A percentile compares a stretch with the other conserved stretches of the same genome.
Conservation (phyloP, 2,797 vertebrate genomes). For the Orestias chungarensis region DNA sequence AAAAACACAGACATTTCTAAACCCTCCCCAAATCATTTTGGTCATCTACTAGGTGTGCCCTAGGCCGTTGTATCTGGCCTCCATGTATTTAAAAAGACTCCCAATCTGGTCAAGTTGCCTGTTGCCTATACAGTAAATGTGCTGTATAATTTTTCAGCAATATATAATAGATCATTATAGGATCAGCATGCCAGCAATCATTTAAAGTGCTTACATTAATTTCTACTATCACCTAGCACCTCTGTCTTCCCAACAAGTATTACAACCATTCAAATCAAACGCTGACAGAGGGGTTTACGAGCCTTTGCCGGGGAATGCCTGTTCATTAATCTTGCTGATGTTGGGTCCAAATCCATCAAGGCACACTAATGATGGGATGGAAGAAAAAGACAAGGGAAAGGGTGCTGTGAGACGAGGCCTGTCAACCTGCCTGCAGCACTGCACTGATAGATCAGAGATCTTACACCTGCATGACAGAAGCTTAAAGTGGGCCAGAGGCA, state of each 20-base stretch:
- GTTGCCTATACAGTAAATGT: background rate
- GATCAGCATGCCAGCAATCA: background rate
- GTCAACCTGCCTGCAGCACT: constrained; percentile 33
- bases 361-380: constrained; percentile 8
- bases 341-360: constrained; percentile 20
- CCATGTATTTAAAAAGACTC: background rate
- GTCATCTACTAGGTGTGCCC: background rate
- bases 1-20: background rate
- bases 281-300: background rate
- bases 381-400: background rate
- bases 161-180: background rate
- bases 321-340: constrained; percentile 8
- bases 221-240: constrained; percentile 4
- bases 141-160: background rate
- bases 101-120: background rate
- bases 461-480: constrained; percentile 49
- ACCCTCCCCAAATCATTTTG: background rate
- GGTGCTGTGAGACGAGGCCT: constrained; percentile 22
- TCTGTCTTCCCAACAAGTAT: constrained; percentile 13
- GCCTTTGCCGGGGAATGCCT: background rate
- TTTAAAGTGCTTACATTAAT: background rate
- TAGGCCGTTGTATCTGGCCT: background rate
- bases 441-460: constrained; percentile 43
- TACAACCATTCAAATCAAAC: constrained; percentile 7
- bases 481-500: constrained; percentile 44